These are phyloP conservation scores for Apis mellifera DNA, from an alignment of 1,140 invertebrate genomes.

Conservation along the genomic window DNA sequence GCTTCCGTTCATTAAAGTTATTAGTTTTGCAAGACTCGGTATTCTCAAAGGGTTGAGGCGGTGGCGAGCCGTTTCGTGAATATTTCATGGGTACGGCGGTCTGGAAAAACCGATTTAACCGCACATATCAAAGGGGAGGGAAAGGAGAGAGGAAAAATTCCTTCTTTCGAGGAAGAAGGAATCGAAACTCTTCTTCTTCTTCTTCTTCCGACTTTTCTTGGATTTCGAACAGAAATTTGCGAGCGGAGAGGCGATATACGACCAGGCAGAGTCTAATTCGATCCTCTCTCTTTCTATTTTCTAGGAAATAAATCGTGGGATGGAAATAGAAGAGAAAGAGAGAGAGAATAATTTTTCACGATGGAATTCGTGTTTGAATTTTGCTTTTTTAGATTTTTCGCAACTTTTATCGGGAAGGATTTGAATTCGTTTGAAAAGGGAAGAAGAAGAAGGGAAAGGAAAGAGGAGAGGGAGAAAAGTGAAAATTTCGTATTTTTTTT, in stretches of 20 bases:
- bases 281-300: too few relatives aligned
- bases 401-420: too few relatives aligned
- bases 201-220: constrained; percentile 13
- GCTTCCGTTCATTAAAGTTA: constrained; percentile 65
- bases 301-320: not conserved
- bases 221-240: constrained; percentile 3
- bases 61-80: constrained; percentile 42
- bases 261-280: not conserved
- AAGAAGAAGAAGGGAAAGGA: too few relatives aligned
- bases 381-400: too few relatives aligned
- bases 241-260: not conserved
- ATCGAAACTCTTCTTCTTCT: constrained; percentile 5
- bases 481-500: too few relatives aligned
- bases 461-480: too few relatives aligned
- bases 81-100: constrained; percentile 44
- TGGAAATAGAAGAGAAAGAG: not conserved
- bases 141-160: too few relatives aligned
- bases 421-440: too few relatives aligned
- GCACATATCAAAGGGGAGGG: constrained; percentile 13
- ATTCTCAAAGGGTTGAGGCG: constrained; percentile 55
- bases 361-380: too few relatives aligned
- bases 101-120: constrained; percentile 44
- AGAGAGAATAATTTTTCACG: too few relatives aligned
- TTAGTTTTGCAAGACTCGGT: constrained; percentile 63
- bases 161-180: not conserved